Evolutionary conservation across 2,797 vertebrate species (phyloP).

Genomic region (Alectoris magna): DNA sequence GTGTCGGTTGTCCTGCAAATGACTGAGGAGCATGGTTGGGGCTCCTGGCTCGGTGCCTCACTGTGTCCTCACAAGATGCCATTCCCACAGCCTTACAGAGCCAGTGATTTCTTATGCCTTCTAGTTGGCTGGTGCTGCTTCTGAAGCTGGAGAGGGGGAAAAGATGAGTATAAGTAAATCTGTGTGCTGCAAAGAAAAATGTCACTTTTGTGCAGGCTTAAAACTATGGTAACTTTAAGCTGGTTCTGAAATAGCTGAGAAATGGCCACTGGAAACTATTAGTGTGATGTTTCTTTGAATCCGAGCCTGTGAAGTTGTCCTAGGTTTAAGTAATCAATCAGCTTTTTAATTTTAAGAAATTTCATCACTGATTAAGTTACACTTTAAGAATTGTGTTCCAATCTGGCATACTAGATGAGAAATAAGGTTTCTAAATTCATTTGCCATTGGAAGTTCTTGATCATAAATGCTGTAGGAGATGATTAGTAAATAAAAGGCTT

Average conservation of each 20-base stretch:
- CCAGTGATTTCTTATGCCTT: neutral
- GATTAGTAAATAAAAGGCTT: neutral
- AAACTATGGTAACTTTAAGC: neutral
- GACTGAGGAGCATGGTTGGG: neutral
- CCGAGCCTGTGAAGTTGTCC: neutral
- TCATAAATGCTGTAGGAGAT: neutral
- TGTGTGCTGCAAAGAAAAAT: neutral
- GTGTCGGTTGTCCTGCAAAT: neutral
- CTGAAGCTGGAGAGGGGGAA: neutral
- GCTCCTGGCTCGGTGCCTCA: neutral
- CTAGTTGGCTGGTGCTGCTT: neutral
- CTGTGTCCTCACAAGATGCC: rapidly evolving
- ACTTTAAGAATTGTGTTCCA: neutral
- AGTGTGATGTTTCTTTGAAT: neutral
- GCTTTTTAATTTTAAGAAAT: neutral
- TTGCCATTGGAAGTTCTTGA: slow-evolving; percentile 1
- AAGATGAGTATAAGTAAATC: neutral
- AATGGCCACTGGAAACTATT: neutral
- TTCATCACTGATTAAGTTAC: neutral
- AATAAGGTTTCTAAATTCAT: neutral
- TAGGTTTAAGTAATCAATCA: neutral
- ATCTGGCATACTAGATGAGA: neutral
- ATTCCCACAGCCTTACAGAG: neutral
- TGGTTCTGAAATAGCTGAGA: neutral
- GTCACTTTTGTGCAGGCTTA: neutral